phyloP scores from a whole-genome alignment of 2,888 invertebrate species.

The Cordilura impudica region DNA sequence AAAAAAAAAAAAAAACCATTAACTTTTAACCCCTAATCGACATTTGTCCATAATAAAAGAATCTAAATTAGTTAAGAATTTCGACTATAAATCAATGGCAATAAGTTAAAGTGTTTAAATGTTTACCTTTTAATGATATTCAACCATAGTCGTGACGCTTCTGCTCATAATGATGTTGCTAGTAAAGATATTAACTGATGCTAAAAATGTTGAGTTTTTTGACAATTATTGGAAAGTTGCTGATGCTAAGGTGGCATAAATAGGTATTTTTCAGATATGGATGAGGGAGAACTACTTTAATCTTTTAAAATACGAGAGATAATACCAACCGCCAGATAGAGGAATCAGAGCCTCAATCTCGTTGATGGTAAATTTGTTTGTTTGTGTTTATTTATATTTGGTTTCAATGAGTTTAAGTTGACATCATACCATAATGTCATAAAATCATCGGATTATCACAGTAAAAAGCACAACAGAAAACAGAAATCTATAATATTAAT shows the following conservation, averaged over 20 bases:
- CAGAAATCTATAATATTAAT: no score
- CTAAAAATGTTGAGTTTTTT: constrained; percentile 9
- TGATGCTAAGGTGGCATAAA: constrained; percentile 50
- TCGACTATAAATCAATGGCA: constrained; percentile 53
- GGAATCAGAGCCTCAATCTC: constrained; percentile 24
- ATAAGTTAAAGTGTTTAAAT: constrained; percentile 26
- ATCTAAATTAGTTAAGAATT: constrained; percentile 61
- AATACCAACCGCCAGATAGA: constrained; percentile 29
- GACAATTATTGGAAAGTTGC: constrained; percentile 50
- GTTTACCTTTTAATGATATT: neutral
- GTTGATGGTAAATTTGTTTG: constrained; percentile 30
- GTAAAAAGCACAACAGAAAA: no score
- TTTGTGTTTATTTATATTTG: constrained; percentile 21
- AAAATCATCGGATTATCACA: constrained; percentile 27
- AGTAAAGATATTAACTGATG: neutral
- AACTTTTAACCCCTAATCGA: constrained; percentile 61
- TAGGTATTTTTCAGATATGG: constrained; percentile 28
- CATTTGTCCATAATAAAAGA: constrained; percentile 59
- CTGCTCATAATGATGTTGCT: neutral
- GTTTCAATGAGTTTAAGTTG: constrained; percentile 36
- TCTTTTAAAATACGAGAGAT: neutral
- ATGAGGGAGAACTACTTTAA: neutral
- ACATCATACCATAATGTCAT: constrained; percentile 53
- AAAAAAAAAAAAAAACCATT: constrained; percentile 57
- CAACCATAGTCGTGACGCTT: neutral